Percentiles rank a stretch among this genome's conserved stretches.
These are phyloP conservation scores for Cerceris rybyensis DNA, from an alignment of 2,888 invertebrate species.

Conservation along the genomic window DNA sequence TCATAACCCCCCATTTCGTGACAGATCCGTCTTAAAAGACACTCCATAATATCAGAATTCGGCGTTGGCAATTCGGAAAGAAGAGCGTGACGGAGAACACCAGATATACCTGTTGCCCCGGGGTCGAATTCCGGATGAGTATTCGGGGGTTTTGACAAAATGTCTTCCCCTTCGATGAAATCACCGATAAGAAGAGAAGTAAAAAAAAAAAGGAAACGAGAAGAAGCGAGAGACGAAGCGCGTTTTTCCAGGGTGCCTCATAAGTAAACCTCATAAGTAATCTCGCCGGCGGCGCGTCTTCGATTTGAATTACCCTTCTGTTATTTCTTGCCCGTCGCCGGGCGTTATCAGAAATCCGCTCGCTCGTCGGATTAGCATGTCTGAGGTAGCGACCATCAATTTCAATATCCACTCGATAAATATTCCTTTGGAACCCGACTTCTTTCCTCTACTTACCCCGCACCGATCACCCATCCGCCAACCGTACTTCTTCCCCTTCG, in stretches of 20 bases:
- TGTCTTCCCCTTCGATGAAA: slow-evolving; percentile 26
- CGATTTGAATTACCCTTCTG: slow-evolving; percentile 69
- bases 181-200: not conserved
- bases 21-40: too few relatives aligned
- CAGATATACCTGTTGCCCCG: slow-evolving; percentile 43
- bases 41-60: not conserved
- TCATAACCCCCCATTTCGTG: too few relatives aligned
- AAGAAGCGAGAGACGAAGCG: slow-evolving; percentile 18
- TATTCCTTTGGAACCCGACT: slow-evolving; percentile 73
- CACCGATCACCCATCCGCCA: slow-evolving; percentile 52
- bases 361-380: slow-evolving; percentile 75
- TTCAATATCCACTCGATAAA: slow-evolving; percentile 77
- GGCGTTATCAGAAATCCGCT: slow-evolving; percentile 71
- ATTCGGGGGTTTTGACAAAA: slow-evolving; percentile 46
- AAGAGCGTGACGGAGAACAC: slow-evolving; percentile 14
- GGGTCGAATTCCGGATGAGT: slow-evolving; percentile 13
- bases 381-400: slow-evolving; percentile 75
- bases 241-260: slow-evolving; percentile 50
- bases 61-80: not conserved
- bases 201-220: not conserved
- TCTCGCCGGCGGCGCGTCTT: slow-evolving; percentile 66
- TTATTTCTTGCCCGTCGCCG: slow-evolving; percentile 70
- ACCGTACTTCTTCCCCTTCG: slow-evolving; percentile 32
- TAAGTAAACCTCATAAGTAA: slow-evolving; percentile 71
- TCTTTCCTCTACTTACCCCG: slow-evolving; percentile 58